Evolutionary conservation across 2,113 vertebrate species (phyloP).

Genomic region (Bubo scandiacus): DNA sequence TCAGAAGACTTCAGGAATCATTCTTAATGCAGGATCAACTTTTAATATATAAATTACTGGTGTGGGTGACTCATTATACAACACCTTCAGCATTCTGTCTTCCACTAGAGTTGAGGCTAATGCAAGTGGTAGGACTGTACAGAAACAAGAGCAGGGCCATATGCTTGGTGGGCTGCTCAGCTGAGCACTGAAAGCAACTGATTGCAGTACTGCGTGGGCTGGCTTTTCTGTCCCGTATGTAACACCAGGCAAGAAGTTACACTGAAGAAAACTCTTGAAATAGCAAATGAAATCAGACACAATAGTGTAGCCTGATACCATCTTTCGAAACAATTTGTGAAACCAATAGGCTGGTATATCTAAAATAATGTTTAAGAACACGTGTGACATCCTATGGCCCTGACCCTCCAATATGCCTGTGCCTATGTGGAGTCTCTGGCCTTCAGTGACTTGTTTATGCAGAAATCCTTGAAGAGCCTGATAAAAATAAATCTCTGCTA

Average conservation of each 20-base stretch:
- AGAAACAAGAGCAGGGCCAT: not conserved
- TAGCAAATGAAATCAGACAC: not conserved
- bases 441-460: not conserved
- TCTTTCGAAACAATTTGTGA: not conserved
- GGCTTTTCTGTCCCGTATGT: not conserved
- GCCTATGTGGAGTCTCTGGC: rapidly evolving
- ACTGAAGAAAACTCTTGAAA: not conserved
- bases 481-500: not conserved
- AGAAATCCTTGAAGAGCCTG: not conserved
- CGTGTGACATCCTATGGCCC: not conserved
- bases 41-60: not conserved
- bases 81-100: not conserved
- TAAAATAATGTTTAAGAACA: not conserved
- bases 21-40: not conserved
- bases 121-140: not conserved
- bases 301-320: not conserved
- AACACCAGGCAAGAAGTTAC: not conserved
- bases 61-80: not conserved
- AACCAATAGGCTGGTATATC: not conserved
- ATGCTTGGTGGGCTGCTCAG: not conserved
- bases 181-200: not conserved
- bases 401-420: not conserved
- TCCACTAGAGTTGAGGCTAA: not conserved
- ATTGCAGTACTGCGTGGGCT: not conserved
- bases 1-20: not conserved